Evolutionary conservation across 2,888 invertebrate genomes (phyloP), one percentile per base, ranked within the genome.

Genomic region (Dinocampus coccinellae): DNA sequence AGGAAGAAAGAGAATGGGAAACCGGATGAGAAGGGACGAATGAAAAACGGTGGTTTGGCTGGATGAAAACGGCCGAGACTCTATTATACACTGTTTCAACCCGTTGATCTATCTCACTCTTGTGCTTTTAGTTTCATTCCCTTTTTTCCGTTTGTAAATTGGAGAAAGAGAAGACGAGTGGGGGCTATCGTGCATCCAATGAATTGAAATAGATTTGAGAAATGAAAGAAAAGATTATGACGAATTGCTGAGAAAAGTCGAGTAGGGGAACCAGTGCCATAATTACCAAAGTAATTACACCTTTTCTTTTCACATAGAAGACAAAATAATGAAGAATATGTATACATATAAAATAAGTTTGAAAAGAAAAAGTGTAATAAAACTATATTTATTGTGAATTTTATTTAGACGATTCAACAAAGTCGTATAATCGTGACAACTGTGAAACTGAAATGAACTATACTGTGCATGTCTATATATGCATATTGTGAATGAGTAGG

Each of bases 231-330:
- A 20, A 78, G 77, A 79, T 81, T 77, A 79, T 76, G 77, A 76
- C 76, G 73, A 76, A 71, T 76, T 70, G 72, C 70, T 16, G 26
- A 6, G 29, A 58, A n/a, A 10, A 33, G 9, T 9, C 3, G 11
- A 2, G 13, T 9, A 16, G 13, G 16, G n/a, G 29, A 16, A 1
- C 16, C 33, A 34, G n/a, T 3, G 7, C 33, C 58, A 77, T 79
- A 81, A 82, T 81, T 77, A 76, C 61, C 75, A 68, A 74, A 78
- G 77, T 75, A 74, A 79, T 82, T 81, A 16, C 78, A 76, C 70
- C 69, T 73, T 77, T 77, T 79, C 77, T 76, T 70, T 61, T 42
- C 72, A 58, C n/a, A 20, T 20, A 4, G 13, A 58, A 16, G 3
- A 9, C 3, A 47, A 7, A 20, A 33, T 34, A 58, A 58, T 29